These are phyloP conservation scores for Dicrurus megarhynchus DNA, from an alignment of 2,113 vertebrate species.

Conservation along the genomic window DNA sequence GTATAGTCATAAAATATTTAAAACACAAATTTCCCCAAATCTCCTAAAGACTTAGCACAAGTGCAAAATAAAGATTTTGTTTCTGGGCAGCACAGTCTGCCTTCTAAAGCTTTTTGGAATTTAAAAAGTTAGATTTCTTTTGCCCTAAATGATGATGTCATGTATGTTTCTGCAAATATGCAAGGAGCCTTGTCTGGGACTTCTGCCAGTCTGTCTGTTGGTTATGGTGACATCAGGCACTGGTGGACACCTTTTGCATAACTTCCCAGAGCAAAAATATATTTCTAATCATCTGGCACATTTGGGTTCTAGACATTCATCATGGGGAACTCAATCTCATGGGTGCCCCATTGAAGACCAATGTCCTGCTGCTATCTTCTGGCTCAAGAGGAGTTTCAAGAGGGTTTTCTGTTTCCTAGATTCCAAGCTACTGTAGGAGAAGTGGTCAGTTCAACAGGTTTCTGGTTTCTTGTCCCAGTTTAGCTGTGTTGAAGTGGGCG, in stretches of 20 bases:
- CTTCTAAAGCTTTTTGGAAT: not conserved
- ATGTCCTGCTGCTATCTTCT: not conserved
- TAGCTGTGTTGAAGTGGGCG: not conserved
- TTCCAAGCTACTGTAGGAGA: not conserved
- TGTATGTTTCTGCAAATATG: not conserved
- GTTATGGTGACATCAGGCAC: not conserved
- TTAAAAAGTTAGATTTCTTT: not conserved
- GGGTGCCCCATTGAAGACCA: rapidly evolving
- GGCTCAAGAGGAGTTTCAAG: not conserved
- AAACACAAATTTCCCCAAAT: not conserved
- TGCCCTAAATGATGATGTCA: not conserved
- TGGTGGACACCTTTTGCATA: not conserved
- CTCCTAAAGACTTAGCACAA: not conserved
- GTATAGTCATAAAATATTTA: not conserved
- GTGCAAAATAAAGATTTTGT: not conserved
- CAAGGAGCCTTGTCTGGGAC: not conserved
- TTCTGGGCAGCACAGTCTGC: not conserved
- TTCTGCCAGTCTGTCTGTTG: not conserved
- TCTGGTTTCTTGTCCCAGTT: not conserved
- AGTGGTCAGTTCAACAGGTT: not conserved
- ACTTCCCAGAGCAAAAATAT: not conserved
- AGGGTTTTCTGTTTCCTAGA: not conserved
- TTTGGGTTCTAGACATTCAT: not conserved
- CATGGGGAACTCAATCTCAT: rapidly evolving
- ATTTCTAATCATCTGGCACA: not conserved